Conservation (phyloP, 2,797 vertebrate genomes). For the Diglossa cyanea region DNA sequence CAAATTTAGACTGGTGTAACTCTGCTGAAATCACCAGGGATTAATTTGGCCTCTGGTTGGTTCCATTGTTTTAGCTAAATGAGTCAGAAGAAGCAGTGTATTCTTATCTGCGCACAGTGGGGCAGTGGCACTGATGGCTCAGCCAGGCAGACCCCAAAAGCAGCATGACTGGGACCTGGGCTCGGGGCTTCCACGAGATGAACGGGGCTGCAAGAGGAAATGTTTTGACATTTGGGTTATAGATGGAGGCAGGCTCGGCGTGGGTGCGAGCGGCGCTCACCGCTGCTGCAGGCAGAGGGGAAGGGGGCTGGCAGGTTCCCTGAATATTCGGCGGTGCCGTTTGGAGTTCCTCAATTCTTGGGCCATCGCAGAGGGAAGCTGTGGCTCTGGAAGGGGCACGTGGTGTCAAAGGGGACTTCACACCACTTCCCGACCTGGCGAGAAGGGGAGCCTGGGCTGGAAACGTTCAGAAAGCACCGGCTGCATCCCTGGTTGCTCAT, state of each 20-base stretch:
- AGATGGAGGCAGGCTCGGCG: constrained; percentile 45
- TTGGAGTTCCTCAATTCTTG: constrained; percentile 69
- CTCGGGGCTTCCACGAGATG: not conserved
- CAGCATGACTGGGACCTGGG: not conserved
- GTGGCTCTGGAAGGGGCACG: constrained; percentile 61
- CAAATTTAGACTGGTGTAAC: constrained; percentile 60
- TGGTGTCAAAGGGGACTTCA: constrained; percentile 63
- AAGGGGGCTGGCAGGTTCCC: constrained; percentile 64
- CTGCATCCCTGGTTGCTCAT: not conserved
- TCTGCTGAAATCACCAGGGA: constrained; percentile 48
- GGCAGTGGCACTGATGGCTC: constrained; percentile 23
- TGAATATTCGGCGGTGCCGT: constrained; percentile 11
- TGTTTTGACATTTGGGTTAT: constrained; percentile 65
- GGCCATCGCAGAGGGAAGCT: constrained; percentile 59
- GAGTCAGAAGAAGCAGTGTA: constrained; percentile 59
- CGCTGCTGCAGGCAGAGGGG: constrained; percentile 29
- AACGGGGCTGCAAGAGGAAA: constrained; percentile 57
- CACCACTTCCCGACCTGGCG: not conserved
- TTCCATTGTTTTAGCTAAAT: constrained; percentile 60
- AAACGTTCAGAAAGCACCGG: not conserved
- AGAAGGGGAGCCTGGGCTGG: constrained; percentile 34
- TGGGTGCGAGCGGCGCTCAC: not conserved
- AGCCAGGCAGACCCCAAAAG: constrained; percentile 20
- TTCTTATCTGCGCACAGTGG: constrained; percentile 41
- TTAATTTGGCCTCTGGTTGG: constrained; percentile 53